Conservation (phyloP, 2,113 vertebrate genomes). For the Poecile atricapillus region DNA sequence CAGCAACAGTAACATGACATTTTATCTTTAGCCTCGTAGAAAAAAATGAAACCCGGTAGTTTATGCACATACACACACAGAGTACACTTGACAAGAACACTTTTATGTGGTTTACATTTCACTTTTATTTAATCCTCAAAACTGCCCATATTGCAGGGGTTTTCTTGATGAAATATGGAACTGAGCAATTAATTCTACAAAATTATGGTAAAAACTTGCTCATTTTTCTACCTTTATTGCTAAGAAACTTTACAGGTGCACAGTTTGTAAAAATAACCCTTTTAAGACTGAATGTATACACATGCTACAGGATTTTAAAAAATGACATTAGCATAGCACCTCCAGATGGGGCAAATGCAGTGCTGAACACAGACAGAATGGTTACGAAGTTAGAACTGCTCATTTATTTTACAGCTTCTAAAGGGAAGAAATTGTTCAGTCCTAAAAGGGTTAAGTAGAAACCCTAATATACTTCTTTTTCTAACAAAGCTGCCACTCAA, state of each 20-base stretch:
- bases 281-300: slow-evolving; percentile 84
- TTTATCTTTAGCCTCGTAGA: slow-evolving; percentile 31
- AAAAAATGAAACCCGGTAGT: not conserved
- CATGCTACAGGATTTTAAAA: slow-evolving; percentile 65
- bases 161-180: slow-evolving; percentile 88
- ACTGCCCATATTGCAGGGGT: slow-evolving; percentile 87
- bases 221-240: slow-evolving; percentile 95
- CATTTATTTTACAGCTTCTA: slow-evolving; percentile 53
- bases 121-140: slow-evolving; percentile 90
- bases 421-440: slow-evolving; percentile 67
- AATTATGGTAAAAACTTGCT: slow-evolving; percentile 87
- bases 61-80: slow-evolving; percentile 42
- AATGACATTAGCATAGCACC: slow-evolving; percentile 66
- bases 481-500: slow-evolving; percentile 87
- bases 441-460: slow-evolving; percentile 75
- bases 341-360: slow-evolving; percentile 68
- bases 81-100: slow-evolving; percentile 71
- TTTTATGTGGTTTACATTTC: slow-evolving; percentile 79
- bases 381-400: slow-evolving; percentile 31
- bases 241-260: slow-evolving; percentile 95
- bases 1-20: slow-evolving; percentile 36
- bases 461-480: slow-evolving; percentile 72
- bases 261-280: slow-evolving; percentile 89
- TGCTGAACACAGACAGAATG: slow-evolving; percentile 56
- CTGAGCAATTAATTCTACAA: slow-evolving; percentile 95